phyloP scores from a whole-genome alignment of 2,888 invertebrate species.

The Eumacrocentrus americanus region DNA sequence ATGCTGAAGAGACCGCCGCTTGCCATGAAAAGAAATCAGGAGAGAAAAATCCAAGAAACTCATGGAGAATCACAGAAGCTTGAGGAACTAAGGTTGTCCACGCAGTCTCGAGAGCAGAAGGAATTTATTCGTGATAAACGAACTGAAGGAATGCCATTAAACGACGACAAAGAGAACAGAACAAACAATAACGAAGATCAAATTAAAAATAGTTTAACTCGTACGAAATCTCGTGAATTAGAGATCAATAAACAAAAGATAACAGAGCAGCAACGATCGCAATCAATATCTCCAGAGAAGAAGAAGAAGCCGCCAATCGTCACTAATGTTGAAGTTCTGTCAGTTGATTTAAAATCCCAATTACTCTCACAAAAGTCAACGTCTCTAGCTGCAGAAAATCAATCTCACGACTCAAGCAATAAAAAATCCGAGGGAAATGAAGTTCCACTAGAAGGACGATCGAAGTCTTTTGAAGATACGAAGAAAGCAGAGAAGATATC shows the following conservation, averaged over 20 bases:
- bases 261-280: background rate
- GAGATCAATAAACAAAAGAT: constrained; percentile 5
- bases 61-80: background rate
- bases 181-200: background rate
- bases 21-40: background rate
- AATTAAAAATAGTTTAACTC: background rate
- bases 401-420: too few species aligned
- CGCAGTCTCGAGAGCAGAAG: background rate
- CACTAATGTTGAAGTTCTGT: constrained; percentile 18
- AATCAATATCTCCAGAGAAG: background rate
- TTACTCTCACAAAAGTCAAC: background rate
- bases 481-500: background rate
- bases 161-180: background rate
- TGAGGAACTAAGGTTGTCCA: background rate
- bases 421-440: background rate
- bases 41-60: background rate
- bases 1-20: constrained; percentile 1
- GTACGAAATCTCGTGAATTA: background rate
- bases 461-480: background rate
- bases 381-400: background rate
- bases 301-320: constrained; percentile 29
- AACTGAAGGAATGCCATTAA: background rate
- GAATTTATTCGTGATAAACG: background rate
- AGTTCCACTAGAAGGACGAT: background rate
- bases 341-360: constrained; percentile 19